Evolutionary conservation across 1,140 invertebrate genomes (phyloP), one percentile per base, ranked within the genome.

Genomic region (Akabosia matsudoensis): DNA sequence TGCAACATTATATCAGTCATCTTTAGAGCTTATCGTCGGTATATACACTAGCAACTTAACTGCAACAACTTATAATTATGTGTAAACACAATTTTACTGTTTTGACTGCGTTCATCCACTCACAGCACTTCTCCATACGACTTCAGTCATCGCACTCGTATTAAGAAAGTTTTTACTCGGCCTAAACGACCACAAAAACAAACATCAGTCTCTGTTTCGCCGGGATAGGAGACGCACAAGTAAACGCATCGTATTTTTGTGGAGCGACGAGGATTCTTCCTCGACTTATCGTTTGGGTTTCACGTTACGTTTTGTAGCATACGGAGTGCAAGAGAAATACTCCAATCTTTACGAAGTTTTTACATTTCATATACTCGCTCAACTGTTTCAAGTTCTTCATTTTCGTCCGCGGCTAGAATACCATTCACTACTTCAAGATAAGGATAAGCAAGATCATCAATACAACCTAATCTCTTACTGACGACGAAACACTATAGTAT

Each of bases 111-210:
- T 67, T 67, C 28, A 67, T 67, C 26, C 61, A 67, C 61, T 30
- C 24, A 67, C 26, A 30, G n/a, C 28, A 31, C 24, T 67, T 13
- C 7, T 13, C 22, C 10, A 4, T 61, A 22, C n/a, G n/a, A n/a
- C 54, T 22, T 61, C 54, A 14, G 24, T 24, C 24, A n/a, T 61
- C 14, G n/a, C 54, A n/a, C 54, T 61, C 24, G 24, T n/a, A 61
- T 4, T 61, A 61, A n/a, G 7, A 61, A 61, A 14, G 54, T 61
- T 14, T 61, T 13, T 61, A 24, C 54, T 2, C 31, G 22, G 61
- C 61, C 61, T 30, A 67, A 67, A 67, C 3, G 61, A 67, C 61
- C 61, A 67, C 61, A 67, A 67, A 67, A 67, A 67, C 61, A 67
- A 67, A 67, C 61, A 67, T 24, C 61, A 67, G 61, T 67, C 61